Evolutionary conservation across 2,797 vertebrate genomes (phyloP), one percentile per base, ranked within the genome.

Genomic region (Acanthornis magna): DNA sequence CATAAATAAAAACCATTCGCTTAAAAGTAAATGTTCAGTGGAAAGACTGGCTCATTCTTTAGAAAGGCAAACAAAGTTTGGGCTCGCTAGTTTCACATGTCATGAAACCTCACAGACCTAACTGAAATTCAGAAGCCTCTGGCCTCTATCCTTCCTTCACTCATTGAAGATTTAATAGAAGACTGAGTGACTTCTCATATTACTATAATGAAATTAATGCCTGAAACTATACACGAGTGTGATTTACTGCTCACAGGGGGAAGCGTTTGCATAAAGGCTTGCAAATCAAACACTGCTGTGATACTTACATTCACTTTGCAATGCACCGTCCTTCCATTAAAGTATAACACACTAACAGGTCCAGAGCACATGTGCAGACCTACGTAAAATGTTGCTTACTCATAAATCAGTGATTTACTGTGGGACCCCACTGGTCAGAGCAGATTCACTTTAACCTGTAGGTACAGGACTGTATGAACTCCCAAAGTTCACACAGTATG

Each of bases 301-400:
- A 72, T 1, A 2, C 45, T 51, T 79, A 38, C 36, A 6, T 30
- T 85, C 62, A 30, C 67, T 86, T 78, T 63, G 62, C 45, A 57
- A 19, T 4, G 22, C n/a, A 65, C 48, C 19, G 36, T 23, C 60
- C 48, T 54, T 72, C 67, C 38, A 54, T 72, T 34, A 68, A 68
- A 79, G 63, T 20, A 13, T 27, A 48, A 77, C 74, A 23, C 57
- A 42, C 36, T 9, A 84, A 36, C 10, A 61, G 54, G 67, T 26
- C 34, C 0, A 0, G 11, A 48, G 20, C 10, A 1, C 11, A 48
- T 1, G n/a, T 11, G 16, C 1, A 63, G 32, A 80, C 13, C 25
- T 68, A 48, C 11, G 11, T 58, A 77, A 50, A 55, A 9, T 1
- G 19, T 27, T 54, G 30, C 68, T 53, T 72, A 60, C 22, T 88